A percentile compares a stretch with the other conserved stretches of the same genome.
phyloP scores from a whole-genome alignment of 1,140 invertebrate species.

The Sitodiplosis mosellana region DNA sequence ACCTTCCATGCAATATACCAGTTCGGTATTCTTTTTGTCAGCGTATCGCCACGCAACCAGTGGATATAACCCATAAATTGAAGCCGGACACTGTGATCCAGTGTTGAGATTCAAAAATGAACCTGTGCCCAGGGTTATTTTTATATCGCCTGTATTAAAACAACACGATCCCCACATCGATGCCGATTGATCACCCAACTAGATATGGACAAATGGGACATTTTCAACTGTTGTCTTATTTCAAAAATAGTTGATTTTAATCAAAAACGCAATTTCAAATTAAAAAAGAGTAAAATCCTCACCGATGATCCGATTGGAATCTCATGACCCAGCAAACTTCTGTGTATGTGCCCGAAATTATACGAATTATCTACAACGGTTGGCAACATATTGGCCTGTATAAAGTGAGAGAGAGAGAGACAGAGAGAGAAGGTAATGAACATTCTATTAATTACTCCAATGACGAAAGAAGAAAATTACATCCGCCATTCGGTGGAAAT shows the following conservation, averaged over 20 bases:
- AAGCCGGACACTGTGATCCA: constrained; percentile 53
- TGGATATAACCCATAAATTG: constrained; percentile 68
- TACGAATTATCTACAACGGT: constrained; percentile 58
- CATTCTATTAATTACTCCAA: background rate
- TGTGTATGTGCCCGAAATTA: constrained; percentile 46
- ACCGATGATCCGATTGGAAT: constrained; percentile 36
- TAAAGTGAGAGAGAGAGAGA: background rate
- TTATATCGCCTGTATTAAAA: constrained; percentile 63
- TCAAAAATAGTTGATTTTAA: too few species aligned
- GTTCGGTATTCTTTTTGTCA: constrained; percentile 23
- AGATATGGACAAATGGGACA: too few species aligned
- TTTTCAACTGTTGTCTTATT: too few species aligned
- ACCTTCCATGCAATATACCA: constrained; percentile 67
- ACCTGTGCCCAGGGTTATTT: constrained; percentile 82
- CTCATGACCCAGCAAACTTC: constrained; percentile 47
- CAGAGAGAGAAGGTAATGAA: background rate
- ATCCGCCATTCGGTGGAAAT: background rate
- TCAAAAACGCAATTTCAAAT: background rate
- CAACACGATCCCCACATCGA: constrained; percentile 85
- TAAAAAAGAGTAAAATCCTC: constrained; percentile 1
- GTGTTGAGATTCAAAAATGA: constrained; percentile 85
- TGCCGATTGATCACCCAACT: constrained; percentile 63
- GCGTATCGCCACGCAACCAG: constrained; percentile 76
- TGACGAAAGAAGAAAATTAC: background rate
- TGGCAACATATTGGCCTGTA: constrained; percentile 53